Percentiles rank a stretch among this genome's conserved stretches.
Evolutionary conservation across 2,113 vertebrate genomes (phyloP).

Genomic region (Octodon degus): DNA sequence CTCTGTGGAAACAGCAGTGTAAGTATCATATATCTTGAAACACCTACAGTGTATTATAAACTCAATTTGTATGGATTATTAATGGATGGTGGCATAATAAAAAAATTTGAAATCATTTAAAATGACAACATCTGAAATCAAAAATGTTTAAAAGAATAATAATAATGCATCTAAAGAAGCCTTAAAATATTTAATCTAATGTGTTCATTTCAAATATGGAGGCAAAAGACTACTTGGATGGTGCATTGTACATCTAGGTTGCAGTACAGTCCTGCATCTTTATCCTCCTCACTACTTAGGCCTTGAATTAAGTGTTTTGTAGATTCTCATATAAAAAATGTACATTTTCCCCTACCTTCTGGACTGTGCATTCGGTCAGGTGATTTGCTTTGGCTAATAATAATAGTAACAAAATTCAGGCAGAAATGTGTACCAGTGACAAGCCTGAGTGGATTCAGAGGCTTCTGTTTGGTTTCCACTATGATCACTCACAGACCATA

Average conservation of each 20-base stretch:
- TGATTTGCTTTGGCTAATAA: not conserved
- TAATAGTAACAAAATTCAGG: too few relatives aligned
- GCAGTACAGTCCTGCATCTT: not conserved
- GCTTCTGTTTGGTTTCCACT: not conserved
- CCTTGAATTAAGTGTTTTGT: not conserved
- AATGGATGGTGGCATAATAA: not conserved
- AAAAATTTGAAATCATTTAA: constrained; percentile 45
- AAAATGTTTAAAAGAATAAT: not conserved
- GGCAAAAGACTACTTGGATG: not conserved
- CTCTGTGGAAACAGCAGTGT: not conserved
- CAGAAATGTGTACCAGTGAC: not conserved
- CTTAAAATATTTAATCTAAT: not conserved
- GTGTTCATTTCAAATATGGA: not conserved
- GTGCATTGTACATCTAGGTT: not conserved
- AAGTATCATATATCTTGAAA: not conserved
- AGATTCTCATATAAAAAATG: not conserved
- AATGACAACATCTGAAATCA: not conserved
- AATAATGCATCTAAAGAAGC: not conserved
- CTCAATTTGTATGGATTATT: constrained; percentile 1
- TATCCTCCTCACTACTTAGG: not conserved
- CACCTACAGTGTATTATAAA: constrained; percentile 2
- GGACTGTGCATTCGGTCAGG: not conserved
- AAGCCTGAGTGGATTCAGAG: not conserved
- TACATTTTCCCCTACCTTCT: not conserved
- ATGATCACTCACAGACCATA: too few relatives aligned